phyloP scores from a whole-genome alignment of 2,888 invertebrate genomes.

The Sminthurinus aureus region DNA sequence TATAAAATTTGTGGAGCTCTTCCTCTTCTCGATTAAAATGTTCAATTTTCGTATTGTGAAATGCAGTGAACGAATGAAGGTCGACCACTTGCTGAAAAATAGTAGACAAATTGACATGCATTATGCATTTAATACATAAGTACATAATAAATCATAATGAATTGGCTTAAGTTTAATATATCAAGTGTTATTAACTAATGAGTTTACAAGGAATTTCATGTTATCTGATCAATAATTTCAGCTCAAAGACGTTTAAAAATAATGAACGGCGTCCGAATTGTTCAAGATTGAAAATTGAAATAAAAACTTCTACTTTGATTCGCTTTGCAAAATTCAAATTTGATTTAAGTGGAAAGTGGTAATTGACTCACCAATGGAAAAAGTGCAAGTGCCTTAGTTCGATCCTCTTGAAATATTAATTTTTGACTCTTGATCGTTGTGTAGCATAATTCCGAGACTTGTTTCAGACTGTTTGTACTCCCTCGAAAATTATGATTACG shows the following conservation, averaged over 20 bases:
- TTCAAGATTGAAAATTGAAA: no score
- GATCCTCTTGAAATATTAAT: slow-evolving; percentile 68
- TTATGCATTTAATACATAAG: no score
- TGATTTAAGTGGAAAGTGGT: background rate
- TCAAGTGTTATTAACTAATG: no score
- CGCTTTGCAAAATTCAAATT: background rate
- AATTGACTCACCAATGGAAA: slow-evolving; percentile 67
- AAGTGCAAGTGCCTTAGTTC: slow-evolving; percentile 68
- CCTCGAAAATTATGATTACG: background rate
- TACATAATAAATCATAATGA: no score
- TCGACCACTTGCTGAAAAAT: slow-evolving; percentile 59
- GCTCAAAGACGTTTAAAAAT: no score
- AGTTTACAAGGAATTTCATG: no score
- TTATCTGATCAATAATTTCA: no score
- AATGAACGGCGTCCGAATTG: no score
- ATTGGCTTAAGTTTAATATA: no score
- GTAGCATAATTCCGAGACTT: slow-evolving; percentile 60
- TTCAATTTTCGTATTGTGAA: slow-evolving; percentile 41
- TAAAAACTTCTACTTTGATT: no score
- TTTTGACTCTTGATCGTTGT: slow-evolving; percentile 68
- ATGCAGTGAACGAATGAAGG: slow-evolving; percentile 57
- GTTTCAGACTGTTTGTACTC: slow-evolving; percentile 18
- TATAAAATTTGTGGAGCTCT: slow-evolving; percentile 45
- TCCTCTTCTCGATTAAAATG: background rate
- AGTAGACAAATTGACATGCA: background rate